phyloP scores from a whole-genome alignment of 2,113 vertebrate genomes.

The Oostethus manadensis region DNA sequence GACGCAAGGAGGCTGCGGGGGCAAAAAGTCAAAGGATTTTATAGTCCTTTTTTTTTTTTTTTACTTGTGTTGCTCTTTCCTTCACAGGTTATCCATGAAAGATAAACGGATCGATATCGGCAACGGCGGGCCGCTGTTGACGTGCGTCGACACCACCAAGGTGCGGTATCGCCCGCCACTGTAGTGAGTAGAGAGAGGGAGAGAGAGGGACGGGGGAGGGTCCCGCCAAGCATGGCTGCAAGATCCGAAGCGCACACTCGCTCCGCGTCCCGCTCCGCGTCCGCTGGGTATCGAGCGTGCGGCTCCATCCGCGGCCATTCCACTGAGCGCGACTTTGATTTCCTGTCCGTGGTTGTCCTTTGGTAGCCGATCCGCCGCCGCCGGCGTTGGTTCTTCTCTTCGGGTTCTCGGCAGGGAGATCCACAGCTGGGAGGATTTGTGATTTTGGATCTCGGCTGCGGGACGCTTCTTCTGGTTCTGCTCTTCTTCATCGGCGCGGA shows the following conservation, averaged over 20 bases:
- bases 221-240: slow-evolving; percentile 51
- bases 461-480: too few species aligned
- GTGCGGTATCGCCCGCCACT: too few species aligned
- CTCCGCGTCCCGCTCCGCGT: slow-evolving; percentile 20
- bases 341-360: not conserved
- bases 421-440: not conserved
- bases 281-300: slow-evolving; percentile 13
- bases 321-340: not conserved
- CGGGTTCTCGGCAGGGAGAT: slow-evolving; percentile 4
- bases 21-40: too few species aligned
- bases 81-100: too few species aligned
- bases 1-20: too few species aligned
- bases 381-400: slow-evolving; percentile 7
- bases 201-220: slow-evolving; percentile 7
- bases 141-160: too few species aligned
- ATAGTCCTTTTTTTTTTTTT: too few species aligned
- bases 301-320: slow-evolving; percentile 10
- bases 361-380: slow-evolving; percentile 9
- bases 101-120: too few species aligned
- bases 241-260: slow-evolving; percentile 30
- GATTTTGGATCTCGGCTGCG: too few species aligned
- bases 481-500: too few species aligned
- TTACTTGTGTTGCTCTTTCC: too few species aligned
- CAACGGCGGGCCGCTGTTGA: too few species aligned
- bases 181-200: not conserved